These are phyloP conservation scores for Choristoneura rosaceana DNA, from an alignment of 2,888 invertebrate genomes.

Conservation along the genomic window DNA sequence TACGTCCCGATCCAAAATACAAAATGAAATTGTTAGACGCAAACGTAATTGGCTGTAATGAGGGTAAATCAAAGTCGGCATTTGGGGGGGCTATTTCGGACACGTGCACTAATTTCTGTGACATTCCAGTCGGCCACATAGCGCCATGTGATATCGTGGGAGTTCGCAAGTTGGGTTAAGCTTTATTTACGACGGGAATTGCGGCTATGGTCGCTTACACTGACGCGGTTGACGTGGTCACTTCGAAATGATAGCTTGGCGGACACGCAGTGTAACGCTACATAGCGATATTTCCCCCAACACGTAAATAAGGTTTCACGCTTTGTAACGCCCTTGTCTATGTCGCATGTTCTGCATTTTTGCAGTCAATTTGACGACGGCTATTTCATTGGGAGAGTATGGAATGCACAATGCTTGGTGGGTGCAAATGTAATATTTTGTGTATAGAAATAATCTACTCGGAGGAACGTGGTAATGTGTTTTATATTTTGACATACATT, in stretches of 20 bases:
- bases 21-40: conserved; percentile 52
- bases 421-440: background rate
- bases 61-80: conserved; percentile 61
- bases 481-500: too few relatives aligned
- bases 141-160: conserved; percentile 36
- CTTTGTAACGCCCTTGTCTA: conserved; percentile 21
- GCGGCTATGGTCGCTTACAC: background rate
- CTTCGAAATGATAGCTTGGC: background rate
- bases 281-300: background rate
- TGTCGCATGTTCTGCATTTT: conserved; percentile 13
- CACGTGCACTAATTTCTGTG: conserved; percentile 61
- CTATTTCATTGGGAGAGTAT: conserved; percentile 1
- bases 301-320: background rate
- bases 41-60: conserved; percentile 52
- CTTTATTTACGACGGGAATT: too few relatives aligned
- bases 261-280: background rate
- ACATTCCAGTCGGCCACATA: conserved; percentile 58
- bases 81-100: conserved; percentile 48
- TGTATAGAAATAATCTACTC: background rate
- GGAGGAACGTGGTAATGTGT: background rate
- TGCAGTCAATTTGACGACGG: conserved; percentile 5
- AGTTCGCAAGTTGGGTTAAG: conserved; percentile 11
- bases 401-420: background rate
- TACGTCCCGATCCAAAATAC: conserved; percentile 36
- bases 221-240: background rate